These are phyloP conservation scores for Aspiorhynchus laticeps DNA, from an alignment of 2,113 vertebrate genomes.

Conservation along the genomic window DNA sequence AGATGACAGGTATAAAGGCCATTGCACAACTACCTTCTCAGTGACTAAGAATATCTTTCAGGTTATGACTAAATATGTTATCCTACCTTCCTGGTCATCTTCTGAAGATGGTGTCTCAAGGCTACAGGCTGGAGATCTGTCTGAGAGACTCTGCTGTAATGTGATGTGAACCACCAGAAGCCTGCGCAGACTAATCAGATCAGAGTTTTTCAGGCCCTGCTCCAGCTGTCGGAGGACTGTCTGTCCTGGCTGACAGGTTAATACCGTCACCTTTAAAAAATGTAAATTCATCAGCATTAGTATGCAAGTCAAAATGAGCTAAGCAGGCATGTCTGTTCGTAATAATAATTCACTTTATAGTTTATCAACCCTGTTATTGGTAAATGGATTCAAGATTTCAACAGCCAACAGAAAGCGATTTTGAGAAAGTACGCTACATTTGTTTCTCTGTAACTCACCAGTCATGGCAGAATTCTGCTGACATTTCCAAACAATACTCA, in stretches of 20 bases:
- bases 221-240: conserved; percentile 80
- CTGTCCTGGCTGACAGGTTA: conserved; percentile 81
- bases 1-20: background rate
- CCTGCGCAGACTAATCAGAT: conserved; percentile 78
- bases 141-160: conserved; percentile 60
- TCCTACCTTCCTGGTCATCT: conserved; percentile 65
- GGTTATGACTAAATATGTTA: background rate
- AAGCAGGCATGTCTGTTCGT: background rate
- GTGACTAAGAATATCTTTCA: background rate
- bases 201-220: conserved; percentile 76
- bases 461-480: background rate
- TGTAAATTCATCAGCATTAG: background rate
- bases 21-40: background rate
- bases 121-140: conserved; percentile 57
- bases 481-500: conserved; percentile 27
- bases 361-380: background rate
- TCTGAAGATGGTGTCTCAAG: conserved; percentile 58
- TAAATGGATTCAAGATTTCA: conserved; percentile 4
- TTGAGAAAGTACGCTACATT: conserved; percentile 4
- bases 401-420: background rate
- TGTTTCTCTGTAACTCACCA: background rate
- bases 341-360: background rate
- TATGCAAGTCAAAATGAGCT: background rate
- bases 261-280: conserved; percentile 81
- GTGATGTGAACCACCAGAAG: conserved; percentile 83